Base-by-base conservation (phyloP, 2,888 invertebrate genomes). In the Pogonocherus hispidulus region DNA sequence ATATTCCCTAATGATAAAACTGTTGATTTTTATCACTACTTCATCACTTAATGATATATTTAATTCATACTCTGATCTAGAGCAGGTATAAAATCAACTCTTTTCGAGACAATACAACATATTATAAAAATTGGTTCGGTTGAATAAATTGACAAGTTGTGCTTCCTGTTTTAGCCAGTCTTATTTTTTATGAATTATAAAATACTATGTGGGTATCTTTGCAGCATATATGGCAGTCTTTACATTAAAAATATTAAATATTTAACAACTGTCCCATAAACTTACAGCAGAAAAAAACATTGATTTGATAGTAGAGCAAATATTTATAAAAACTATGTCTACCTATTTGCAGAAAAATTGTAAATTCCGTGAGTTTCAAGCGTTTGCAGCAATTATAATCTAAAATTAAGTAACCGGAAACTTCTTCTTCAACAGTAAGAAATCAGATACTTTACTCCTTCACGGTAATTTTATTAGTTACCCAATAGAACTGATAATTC, bases 111-210 rank as follows among this genome's bases (percentile, higher is more conserved):
- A 20, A 54, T 27, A 54, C 32, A 60, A 27, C 20, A 23, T 32
- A 16, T 41, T 60, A 59, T 60, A 63, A 56, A 62, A 70, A 70
- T 67, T 65, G 66, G 56, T 64, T 35, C 63, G 71, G 71, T 73
- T 71, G 71, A 71, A n/a, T 41, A 41, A 41, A 41, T 41, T 41
- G 41, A 41, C 41, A 71, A 67, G 37, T 63, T 69, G 71, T 64
- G 67, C 68, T 55, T 54, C 41, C 27, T 32, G 44, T 64, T 41
- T 62, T 49, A 67, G 69, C 67, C 71, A 73, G 73, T 71, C 73
- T 73, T 69, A 63, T 62, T 63, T 59, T 69, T 66, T 62, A 62
- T 23, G 44, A 41, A 41, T n/a, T 41, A 41, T 3, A 0, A 41
- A 37, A 37, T 37, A 27, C 9, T 41, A 41, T 41, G 41, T 41